These are phyloP conservation scores for Calycopis cecrops DNA, from an alignment of 1,140 invertebrate genomes.

Conservation along the genomic window DNA sequence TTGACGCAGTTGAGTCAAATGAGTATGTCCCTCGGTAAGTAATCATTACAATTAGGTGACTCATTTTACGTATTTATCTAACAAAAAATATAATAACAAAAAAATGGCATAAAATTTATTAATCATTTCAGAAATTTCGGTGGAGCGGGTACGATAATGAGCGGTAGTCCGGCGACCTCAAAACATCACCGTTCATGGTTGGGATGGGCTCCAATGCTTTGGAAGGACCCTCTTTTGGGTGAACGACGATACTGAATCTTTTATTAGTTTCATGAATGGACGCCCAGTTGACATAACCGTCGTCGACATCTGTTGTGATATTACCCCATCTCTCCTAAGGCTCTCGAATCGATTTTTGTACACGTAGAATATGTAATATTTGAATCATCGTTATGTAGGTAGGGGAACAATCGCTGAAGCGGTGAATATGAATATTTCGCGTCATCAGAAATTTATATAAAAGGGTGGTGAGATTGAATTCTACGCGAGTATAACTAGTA, in stretches of 20 bases:
- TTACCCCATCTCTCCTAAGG: constrained; percentile 57
- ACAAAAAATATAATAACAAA: too few species aligned
- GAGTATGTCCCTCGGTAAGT: too few species aligned
- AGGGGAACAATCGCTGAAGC: constrained; percentile 41
- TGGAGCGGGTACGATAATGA: constrained; percentile 41
- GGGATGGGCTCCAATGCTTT: constrained; percentile 45
- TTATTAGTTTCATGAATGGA: constrained; percentile 71
- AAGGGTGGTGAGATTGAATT: constrained; percentile 14
- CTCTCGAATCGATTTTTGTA: constrained; percentile 43
- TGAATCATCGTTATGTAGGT: constrained; percentile 40
- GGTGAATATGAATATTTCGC: constrained; percentile 42
- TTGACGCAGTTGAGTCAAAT: too few species aligned
- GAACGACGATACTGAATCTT: constrained; percentile 69
- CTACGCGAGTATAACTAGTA: background rate
- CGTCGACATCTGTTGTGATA: constrained; percentile 70
- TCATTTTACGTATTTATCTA: too few species aligned
- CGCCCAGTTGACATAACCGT: constrained; percentile 69
- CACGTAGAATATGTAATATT: constrained; percentile 54
- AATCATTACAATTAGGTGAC: too few species aligned
- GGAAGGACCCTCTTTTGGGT: constrained; percentile 58
- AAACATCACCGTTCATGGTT: constrained; percentile 35
- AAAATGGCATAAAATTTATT: constrained; percentile 8
- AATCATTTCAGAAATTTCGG: constrained; percentile 21
- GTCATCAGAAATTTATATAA: constrained; percentile 40
- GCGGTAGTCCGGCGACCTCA: constrained; percentile 38